Conservation (phyloP, 2,888 invertebrate species). For the Biston stratarius region DNA sequence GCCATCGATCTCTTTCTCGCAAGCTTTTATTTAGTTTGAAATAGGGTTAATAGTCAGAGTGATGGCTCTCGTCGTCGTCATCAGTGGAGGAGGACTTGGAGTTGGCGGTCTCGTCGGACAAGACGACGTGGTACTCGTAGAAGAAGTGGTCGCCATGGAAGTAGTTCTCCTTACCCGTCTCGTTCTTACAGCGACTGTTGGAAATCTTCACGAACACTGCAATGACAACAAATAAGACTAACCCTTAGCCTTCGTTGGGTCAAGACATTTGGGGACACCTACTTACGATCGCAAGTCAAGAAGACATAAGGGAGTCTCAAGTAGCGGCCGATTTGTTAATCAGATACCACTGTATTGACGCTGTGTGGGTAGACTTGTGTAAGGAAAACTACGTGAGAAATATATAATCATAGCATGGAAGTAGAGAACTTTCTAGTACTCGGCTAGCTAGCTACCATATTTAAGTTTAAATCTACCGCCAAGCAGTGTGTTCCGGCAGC, state of each 20-base stretch:
- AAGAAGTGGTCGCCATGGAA: slow-evolving; percentile 70
- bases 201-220: slow-evolving; percentile 62
- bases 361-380: too few relatives aligned
- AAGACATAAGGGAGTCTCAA: too few relatives aligned
- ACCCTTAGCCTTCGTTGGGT: background rate
- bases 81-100: slow-evolving; percentile 9
- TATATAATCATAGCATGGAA: too few relatives aligned
- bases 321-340: too few relatives aligned
- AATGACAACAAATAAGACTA: slow-evolving; percentile 15
- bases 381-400: too few relatives aligned
- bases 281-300: too few relatives aligned
- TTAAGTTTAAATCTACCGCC: too few relatives aligned
- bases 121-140: slow-evolving; percentile 67
- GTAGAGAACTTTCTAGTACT: too few relatives aligned
- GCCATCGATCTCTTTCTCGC: background rate
- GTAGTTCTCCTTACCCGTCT: slow-evolving; percentile 33
- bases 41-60: background rate
- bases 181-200: slow-evolving; percentile 63
- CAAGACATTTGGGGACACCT: too few relatives aligned
- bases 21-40: background rate
- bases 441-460: too few relatives aligned
- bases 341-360: too few relatives aligned
- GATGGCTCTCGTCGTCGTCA: background rate
- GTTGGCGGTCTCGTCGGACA: slow-evolving; percentile 48
- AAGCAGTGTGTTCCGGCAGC: too few relatives aligned